phyloP scores from a whole-genome alignment of 1,140 invertebrate genomes.

The Amyelois transitella region DNA sequence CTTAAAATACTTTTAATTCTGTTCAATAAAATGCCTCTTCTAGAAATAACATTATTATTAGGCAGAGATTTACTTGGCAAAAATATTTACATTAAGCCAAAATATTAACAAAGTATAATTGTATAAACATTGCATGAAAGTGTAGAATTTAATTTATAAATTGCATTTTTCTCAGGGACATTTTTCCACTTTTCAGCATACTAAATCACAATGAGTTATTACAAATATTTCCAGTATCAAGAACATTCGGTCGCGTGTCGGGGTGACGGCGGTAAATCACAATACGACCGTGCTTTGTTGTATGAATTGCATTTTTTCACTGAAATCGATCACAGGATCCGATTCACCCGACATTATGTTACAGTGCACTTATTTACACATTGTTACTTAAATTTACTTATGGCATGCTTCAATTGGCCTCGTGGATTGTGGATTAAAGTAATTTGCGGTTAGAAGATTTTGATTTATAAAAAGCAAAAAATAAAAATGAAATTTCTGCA shows the following conservation, averaged over 20 bases:
- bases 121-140: too few species aligned
- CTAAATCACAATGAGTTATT: not conserved
- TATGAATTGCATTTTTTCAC: slow-evolving; percentile 66
- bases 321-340: slow-evolving; percentile 62
- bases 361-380: slow-evolving; percentile 60
- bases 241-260: slow-evolving; percentile 17
- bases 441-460: too few species aligned
- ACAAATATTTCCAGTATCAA: slow-evolving; percentile 38
- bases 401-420: not conserved
- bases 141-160: too few species aligned
- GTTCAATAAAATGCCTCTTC: too few species aligned
- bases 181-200: not conserved
- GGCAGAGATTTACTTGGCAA: too few species aligned
- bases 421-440: not conserved
- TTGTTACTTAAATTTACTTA: slow-evolving; percentile 35
- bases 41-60: too few species aligned
- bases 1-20: too few species aligned
- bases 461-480: too few species aligned
- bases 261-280: slow-evolving; percentile 48
- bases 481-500: too few species aligned
- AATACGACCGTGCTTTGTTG: slow-evolving; percentile 58
- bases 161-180: not conserved
- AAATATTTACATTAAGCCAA: too few species aligned
- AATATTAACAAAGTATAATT: too few species aligned
- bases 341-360: slow-evolving; percentile 30